Conservation (phyloP, 2,113 vertebrate genomes). For the Cyprinodon brontotheroides region DNA sequence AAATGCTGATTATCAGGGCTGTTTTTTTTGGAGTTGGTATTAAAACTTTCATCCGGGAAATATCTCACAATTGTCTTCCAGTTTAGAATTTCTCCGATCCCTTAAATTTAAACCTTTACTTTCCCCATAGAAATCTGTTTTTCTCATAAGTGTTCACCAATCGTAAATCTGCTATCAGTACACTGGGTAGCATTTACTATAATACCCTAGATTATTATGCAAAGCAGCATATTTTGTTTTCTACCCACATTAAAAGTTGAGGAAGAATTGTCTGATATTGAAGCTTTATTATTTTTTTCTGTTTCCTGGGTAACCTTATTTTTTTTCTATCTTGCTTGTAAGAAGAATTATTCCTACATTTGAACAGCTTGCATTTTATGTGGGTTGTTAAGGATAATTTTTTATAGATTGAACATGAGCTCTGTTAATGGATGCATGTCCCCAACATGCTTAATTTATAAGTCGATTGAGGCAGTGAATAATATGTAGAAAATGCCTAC, state of each 20-base stretch:
- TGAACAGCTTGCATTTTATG: slow-evolving; percentile 18
- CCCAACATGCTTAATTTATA: background rate
- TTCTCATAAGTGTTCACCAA: background rate
- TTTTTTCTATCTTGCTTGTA: background rate
- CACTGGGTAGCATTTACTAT: background rate
- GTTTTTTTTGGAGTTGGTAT: background rate
- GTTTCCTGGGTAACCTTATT: background rate
- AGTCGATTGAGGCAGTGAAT: background rate
- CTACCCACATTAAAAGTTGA: background rate
- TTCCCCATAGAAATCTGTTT: background rate
- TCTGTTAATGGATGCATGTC: background rate
- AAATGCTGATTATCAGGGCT: background rate
- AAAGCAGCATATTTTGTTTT: no score
- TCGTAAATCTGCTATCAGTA: background rate
- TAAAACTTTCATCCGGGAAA: background rate
- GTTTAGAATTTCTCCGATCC: background rate
- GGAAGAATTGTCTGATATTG: background rate
- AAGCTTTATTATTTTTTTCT: background rate
- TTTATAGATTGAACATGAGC: slow-evolving; percentile 49
- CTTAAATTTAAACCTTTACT: background rate
- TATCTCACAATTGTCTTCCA: background rate
- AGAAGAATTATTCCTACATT: slow-evolving; percentile 9
- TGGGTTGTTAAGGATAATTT: background rate
- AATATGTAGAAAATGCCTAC: background rate
- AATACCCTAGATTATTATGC: background rate